These are phyloP conservation scores for Adelognathus sp. DNA, from an alignment of 2,888 invertebrate genomes.

Conservation along the genomic window DNA sequence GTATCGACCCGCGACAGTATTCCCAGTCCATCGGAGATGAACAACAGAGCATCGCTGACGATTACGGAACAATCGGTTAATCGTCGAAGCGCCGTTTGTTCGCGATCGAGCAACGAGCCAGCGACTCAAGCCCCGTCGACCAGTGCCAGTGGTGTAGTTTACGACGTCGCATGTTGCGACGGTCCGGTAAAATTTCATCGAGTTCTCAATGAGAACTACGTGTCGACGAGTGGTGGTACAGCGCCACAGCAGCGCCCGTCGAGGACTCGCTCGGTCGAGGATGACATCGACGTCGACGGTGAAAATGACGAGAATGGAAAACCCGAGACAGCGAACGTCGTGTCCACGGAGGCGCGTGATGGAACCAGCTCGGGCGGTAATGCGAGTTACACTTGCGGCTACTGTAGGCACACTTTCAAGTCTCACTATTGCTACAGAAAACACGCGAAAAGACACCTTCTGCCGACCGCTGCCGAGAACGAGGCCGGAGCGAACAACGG, in stretches of 20 bases:
- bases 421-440: conserved; percentile 94
- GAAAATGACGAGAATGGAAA: conserved; percentile 76
- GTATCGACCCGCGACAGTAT: conserved; percentile 31
- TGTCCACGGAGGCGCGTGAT: conserved; percentile 45
- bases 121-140: conserved; percentile 76
- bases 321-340: conserved; percentile 68
- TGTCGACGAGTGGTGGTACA: conserved; percentile 61
- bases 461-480: conserved; percentile 67
- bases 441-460: conserved; percentile 84
- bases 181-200: conserved; percentile 94
- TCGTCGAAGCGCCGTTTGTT: conserved; percentile 37
- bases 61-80: conserved; percentile 33
- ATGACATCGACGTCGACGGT: conserved; percentile 56
- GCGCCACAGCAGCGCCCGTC: conserved; percentile 14
- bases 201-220: conserved; percentile 91
- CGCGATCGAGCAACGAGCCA: conserved; percentile 53
- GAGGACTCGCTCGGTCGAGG: conserved; percentile 41
- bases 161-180: conserved; percentile 95
- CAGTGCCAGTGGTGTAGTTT: conserved; percentile 82
- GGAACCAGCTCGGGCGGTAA: conserved; percentile 74
- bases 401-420: conserved; percentile 91
- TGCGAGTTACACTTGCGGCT: conserved; percentile 86
- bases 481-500: conserved; percentile 51
- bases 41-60: conserved; percentile 60
- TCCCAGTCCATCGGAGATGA: conserved; percentile 62